These are phyloP conservation scores for Epinotia nisella DNA, from an alignment of 2,888 invertebrate genomes.

Conservation along the genomic window DNA sequence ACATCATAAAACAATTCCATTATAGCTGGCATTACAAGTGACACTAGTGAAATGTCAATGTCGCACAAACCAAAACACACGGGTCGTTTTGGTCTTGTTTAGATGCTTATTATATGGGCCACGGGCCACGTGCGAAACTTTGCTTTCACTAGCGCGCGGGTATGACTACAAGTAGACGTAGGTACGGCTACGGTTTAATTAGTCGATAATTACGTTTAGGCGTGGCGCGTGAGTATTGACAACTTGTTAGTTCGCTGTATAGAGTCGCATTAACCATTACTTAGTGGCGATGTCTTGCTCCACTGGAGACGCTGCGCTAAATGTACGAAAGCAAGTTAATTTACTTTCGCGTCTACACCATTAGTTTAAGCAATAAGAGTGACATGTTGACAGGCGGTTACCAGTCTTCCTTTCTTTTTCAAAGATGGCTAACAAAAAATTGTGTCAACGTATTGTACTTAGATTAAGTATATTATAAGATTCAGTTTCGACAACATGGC, in stretches of 20 bases:
- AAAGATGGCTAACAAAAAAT: neutral
- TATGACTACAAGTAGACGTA: conserved; percentile 56
- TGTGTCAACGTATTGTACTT: neutral
- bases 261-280: conserved; percentile 37
- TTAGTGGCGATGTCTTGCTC: conserved; percentile 23
- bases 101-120: conserved; percentile 60
- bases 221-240: conserved; percentile 50
- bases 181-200: conserved; percentile 61
- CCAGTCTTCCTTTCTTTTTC: conserved; percentile 8
- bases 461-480: neutral
- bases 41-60: conserved; percentile 59
- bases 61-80: conserved; percentile 61
- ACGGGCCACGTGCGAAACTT: conserved; percentile 70
- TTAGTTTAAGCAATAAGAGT: conserved; percentile 21
- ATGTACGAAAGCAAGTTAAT: conserved; percentile 37
- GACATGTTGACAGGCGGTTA: conserved; percentile 15
- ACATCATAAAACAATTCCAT: conserved; percentile 47
- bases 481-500: neutral
- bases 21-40: conserved; percentile 44
- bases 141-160: conserved; percentile 75
- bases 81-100: conserved; percentile 54
- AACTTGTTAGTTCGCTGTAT: conserved; percentile 46
- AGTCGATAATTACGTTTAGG: conserved; percentile 66
- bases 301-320: conserved; percentile 32
- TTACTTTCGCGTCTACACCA: conserved; percentile 34